phyloP scores from a whole-genome alignment of 2,113 vertebrate species.

The Cettia cetti region DNA sequence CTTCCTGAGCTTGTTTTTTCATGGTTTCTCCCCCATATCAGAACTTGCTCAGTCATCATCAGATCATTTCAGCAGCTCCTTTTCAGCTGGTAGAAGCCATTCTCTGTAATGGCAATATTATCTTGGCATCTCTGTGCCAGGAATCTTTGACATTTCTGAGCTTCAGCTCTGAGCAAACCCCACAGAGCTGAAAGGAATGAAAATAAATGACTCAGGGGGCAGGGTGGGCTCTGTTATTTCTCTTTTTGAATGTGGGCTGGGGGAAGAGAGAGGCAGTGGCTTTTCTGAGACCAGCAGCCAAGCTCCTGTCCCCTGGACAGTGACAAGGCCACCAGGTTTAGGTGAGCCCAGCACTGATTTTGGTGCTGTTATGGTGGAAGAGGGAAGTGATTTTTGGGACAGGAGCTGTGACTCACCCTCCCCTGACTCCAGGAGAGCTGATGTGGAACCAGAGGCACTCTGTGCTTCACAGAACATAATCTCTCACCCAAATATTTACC shows the following conservation, averaged over 20 bases:
- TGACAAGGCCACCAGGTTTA: not conserved
- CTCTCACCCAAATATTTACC: constrained; percentile 6
- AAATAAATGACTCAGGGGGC: not conserved
- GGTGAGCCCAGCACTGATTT: not conserved
- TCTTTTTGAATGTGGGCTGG: not conserved
- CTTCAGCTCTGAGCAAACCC: not conserved
- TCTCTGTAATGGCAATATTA: not conserved
- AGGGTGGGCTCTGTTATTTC: not conserved
- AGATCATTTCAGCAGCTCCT: not conserved
- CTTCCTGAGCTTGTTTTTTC: not conserved
- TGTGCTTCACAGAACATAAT: not conserved
- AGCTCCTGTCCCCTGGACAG: not conserved
- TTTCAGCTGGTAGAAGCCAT: not conserved
- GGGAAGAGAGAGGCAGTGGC: not conserved
- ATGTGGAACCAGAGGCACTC: not conserved
- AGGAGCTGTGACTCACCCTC: not conserved
- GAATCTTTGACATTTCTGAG: not conserved
- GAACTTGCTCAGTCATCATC: not conserved
- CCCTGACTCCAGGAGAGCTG: not conserved
- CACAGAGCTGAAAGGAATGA: not conserved
- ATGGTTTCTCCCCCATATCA: not conserved
- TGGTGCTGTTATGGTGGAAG: not conserved
- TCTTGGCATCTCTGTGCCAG: not conserved
- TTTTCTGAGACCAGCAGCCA: not conserved
- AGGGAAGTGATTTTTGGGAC: not conserved